Conservation (phyloP, 2,888 invertebrate genomes). For the Sinodicranocentrus sp. region DNA sequence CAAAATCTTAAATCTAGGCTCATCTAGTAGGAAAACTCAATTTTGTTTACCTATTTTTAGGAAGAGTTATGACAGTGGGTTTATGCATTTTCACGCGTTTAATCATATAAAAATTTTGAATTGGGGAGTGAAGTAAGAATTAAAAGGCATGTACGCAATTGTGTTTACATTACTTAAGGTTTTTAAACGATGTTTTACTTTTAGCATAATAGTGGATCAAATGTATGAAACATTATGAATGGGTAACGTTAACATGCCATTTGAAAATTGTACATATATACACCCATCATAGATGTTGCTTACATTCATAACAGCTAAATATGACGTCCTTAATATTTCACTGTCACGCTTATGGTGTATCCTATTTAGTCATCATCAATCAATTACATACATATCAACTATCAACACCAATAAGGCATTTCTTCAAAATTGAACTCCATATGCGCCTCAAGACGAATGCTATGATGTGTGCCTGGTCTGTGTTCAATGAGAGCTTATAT, state of each 20-base stretch:
- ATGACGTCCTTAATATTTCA: not conserved
- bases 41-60: too few species aligned
- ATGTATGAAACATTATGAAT: not conserved
- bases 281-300: too few species aligned
- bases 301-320: not conserved
- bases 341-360: conserved; percentile 1
- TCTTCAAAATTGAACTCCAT: not conserved
- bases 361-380: conserved; percentile 4
- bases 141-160: not conserved
- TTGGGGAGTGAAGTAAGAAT: not conserved
- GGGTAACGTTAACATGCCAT: not conserved
- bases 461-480: too few species aligned
- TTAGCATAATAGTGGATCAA: too few species aligned
- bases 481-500: not conserved
- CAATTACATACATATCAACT: conserved; percentile 2
- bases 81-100: not conserved
- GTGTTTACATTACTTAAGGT: not conserved
- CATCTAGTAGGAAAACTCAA: too few species aligned
- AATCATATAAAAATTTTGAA: not conserved
- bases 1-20: too few species aligned
- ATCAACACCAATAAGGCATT: not conserved
- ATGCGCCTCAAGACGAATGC: not conserved
- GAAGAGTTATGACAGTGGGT: not conserved
- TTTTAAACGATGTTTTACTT: too few species aligned
- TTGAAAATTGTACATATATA: not conserved